Evolutionary conservation across 2,113 vertebrate genomes (phyloP).

Genomic region (Rostratula benghalensis): DNA sequence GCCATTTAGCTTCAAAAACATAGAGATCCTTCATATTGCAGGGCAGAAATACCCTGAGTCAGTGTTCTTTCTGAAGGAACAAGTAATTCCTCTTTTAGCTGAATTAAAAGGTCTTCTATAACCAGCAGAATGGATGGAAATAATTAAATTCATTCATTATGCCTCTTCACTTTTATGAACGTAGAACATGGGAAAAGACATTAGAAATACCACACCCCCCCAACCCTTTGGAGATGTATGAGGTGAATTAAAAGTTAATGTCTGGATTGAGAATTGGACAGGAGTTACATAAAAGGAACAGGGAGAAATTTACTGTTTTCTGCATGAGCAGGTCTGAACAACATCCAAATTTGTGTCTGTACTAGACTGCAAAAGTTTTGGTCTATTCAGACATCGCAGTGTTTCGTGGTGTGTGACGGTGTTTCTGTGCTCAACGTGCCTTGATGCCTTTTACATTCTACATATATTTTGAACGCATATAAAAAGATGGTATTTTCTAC

Average conservation of each 20-base stretch:
- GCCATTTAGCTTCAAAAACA: background rate
- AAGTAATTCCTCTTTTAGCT: background rate
- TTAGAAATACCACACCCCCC: background rate
- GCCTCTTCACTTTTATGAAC: background rate
- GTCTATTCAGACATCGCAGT: background rate
- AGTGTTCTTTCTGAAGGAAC: background rate
- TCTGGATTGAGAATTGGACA: constrained; percentile 1
- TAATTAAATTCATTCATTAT: constrained; percentile 17
- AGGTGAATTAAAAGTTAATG: constrained; percentile 43
- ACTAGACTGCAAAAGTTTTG: background rate
- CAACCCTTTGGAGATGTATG: background rate
- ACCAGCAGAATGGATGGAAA: background rate
- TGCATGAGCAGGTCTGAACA: background rate
- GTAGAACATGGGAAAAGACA: background rate
- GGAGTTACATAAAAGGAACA: background rate
- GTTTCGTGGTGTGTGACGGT: background rate
- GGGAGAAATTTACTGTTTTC: background rate
- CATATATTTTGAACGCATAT: background rate
- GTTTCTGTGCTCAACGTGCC: background rate
- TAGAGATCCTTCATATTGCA: background rate
- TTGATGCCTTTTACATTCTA: background rate
- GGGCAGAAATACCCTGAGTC: background rate
- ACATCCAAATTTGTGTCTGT: background rate
- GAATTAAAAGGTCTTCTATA: background rate
- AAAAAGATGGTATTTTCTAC: background rate